phyloP scores from a whole-genome alignment of 2,113 vertebrate genomes.

The Polypterus bichir region DNA sequence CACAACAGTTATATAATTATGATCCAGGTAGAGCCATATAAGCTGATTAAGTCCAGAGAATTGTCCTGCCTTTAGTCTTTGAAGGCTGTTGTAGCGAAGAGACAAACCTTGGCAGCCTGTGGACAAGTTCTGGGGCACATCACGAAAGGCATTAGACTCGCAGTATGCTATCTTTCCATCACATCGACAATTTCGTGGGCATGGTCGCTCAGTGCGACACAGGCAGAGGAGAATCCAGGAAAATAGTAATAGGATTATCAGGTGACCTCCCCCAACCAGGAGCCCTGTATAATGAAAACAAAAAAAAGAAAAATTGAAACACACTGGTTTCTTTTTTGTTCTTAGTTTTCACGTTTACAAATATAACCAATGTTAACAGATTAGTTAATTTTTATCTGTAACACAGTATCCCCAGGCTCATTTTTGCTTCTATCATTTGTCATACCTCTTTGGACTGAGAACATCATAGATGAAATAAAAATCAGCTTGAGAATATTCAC shows the following conservation, averaged over 20 bases:
- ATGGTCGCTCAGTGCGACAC: conserved; percentile 68
- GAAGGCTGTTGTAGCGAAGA: conserved; percentile 83
- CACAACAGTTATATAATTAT: conserved; percentile 73
- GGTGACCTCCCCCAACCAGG: conserved; percentile 40
- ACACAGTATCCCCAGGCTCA: too few species aligned
- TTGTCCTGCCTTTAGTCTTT: conserved; percentile 76
- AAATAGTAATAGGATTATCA: conserved; percentile 64
- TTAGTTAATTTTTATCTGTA: too few species aligned
- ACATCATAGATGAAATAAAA: too few species aligned
- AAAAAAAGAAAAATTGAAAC: conserved; percentile 8
- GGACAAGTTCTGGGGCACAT: conserved; percentile 83
- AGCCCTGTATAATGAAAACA: conserved; percentile 37
- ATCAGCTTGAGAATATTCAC: too few species aligned
- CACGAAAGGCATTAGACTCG: conserved; percentile 79
- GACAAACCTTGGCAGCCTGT: conserved; percentile 85
- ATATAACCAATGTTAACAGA: too few species aligned
- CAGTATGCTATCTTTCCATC: conserved; percentile 95
- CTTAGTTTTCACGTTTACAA: too few species aligned
- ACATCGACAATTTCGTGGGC: conserved; percentile 81
- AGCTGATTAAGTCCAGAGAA: conserved; percentile 90
- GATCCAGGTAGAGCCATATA: conserved; percentile 93
- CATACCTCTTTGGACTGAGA: too few species aligned
- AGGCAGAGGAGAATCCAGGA: conserved; percentile 55
- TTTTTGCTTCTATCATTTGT: too few species aligned
- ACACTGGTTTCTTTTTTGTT: not conserved